phyloP scores from a whole-genome alignment of 2,888 invertebrate genomes.

The Phoronis australis region DNA sequence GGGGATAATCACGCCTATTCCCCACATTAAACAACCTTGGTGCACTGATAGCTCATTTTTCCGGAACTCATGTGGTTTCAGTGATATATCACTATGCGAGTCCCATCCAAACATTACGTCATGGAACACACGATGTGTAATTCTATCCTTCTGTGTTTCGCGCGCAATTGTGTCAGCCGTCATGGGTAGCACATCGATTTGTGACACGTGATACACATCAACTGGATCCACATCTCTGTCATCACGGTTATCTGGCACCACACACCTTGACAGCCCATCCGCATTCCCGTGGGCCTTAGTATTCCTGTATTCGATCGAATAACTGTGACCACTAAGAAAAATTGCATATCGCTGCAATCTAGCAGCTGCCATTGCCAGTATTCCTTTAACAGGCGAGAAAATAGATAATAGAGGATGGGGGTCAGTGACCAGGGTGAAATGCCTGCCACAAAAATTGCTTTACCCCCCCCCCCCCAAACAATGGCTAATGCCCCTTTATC shows the following conservation, averaged over 20 bases:
- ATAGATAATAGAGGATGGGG: slow-evolving; percentile 5
- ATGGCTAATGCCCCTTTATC: slow-evolving; percentile 46
- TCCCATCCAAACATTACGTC: no score
- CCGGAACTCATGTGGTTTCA: slow-evolving; percentile 1
- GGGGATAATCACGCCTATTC: slow-evolving; percentile 8
- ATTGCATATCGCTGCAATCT: slow-evolving; percentile 3
- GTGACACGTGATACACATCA: no score
- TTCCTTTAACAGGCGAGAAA: slow-evolving; percentile 1
- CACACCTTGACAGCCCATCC: slow-evolving; percentile 2
- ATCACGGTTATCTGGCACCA: no score
- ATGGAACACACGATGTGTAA: no score
- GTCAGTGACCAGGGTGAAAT: slow-evolving; percentile 21
- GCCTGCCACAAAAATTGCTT: slow-evolving; percentile 30
- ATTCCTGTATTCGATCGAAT: not conserved
- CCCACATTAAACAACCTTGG: slow-evolving; percentile 6
- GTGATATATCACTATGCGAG: no score
- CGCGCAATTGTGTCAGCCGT: no score
- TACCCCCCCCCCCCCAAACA: slow-evolving; percentile 7
- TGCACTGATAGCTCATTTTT: slow-evolving; percentile 3
- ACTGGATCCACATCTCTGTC: no score
- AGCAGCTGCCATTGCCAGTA: not conserved
- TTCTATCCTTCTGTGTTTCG: no score
- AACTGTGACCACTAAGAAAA: not conserved
- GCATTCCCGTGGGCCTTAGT: not conserved
- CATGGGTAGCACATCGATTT: no score